phyloP scores from a whole-genome alignment of 1,140 invertebrate genomes.

The Eufriesea mexicana region DNA sequence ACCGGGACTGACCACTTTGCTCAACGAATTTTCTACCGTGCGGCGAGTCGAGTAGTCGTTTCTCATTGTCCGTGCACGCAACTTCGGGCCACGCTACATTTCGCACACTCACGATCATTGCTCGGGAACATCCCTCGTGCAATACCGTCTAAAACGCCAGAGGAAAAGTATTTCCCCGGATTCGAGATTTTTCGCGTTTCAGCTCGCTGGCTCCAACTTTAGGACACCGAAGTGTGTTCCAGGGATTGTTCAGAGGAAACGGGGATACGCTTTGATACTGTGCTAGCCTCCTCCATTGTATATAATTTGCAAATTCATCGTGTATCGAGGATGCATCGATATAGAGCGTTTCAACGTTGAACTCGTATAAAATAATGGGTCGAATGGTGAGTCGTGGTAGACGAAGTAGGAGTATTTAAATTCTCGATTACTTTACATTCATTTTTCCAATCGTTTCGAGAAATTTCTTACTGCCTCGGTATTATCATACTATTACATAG shows the following conservation, averaged over 20 bases:
- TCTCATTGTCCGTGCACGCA: slow-evolving; percentile 25
- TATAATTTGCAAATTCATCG: too few species aligned
- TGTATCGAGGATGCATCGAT: too few species aligned
- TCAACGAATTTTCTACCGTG: slow-evolving; percentile 42
- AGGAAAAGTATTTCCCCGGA: background rate
- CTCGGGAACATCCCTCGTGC: background rate
- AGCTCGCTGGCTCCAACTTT: background rate
- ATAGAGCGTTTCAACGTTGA: too few species aligned
- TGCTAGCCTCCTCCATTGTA: too few species aligned
- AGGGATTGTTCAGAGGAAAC: background rate
- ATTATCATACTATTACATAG: too few species aligned
- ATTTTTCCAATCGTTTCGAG: too few species aligned
- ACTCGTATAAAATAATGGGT: too few species aligned
- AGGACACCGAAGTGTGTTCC: background rate
- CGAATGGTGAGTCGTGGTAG: too few species aligned
- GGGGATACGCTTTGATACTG: too few species aligned
- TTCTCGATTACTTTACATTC: too few species aligned
- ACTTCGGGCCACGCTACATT: slow-evolving; percentile 4
- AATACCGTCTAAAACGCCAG: background rate
- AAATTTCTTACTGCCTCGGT: too few species aligned
- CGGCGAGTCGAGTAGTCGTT: slow-evolving; percentile 10
- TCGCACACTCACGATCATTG: slow-evolving; percentile 3
- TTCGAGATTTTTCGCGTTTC: background rate
- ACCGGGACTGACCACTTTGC: slow-evolving; percentile 19
- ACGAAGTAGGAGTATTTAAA: too few species aligned